Evolutionary conservation across 2,888 invertebrate genomes (phyloP).

Genomic region (Acronicta leporina): DNA sequence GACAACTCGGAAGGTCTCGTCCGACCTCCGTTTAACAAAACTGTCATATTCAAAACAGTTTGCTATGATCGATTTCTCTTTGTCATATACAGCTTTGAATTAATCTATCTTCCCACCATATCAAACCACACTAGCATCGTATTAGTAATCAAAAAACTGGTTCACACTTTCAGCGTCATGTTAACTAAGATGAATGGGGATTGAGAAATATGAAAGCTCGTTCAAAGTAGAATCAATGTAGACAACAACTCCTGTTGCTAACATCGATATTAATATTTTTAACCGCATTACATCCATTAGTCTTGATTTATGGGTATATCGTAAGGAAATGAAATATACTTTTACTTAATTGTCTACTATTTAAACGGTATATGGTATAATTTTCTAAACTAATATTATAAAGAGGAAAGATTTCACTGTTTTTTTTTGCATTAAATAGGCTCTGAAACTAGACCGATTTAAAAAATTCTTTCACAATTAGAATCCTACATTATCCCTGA

Average conservation of each 20-base stretch:
- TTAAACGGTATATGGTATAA: too few relatives aligned
- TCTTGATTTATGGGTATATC: background rate
- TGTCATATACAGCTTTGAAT: conserved; percentile 13
- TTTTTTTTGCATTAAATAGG: too few relatives aligned
- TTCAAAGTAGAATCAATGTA: conserved; percentile 44
- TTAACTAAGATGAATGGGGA: conserved; percentile 39
- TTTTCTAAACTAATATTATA: background rate
- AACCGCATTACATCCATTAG: background rate
- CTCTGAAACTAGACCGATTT: too few relatives aligned
- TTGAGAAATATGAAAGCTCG: conserved; percentile 38
- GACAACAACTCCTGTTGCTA: conserved; percentile 32
- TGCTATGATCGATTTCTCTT: conserved; percentile 4
- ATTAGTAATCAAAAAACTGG: conserved; percentile 41
- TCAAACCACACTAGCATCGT: conserved; percentile 23
- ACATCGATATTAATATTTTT: background rate
- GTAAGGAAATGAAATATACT: too few relatives aligned
- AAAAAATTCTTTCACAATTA: too few relatives aligned
- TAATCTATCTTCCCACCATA: conserved; percentile 18
- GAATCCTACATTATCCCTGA: too few relatives aligned
- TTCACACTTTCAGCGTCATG: conserved; percentile 40
- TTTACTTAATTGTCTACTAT: too few relatives aligned
- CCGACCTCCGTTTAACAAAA: background rate
- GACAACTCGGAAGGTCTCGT: background rate
- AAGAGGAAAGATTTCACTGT: too few relatives aligned
- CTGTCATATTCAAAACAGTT: conserved; percentile 6